Base-by-base conservation (phyloP, 92 coral and sea anemone species). In the Umimayanthus kanabou region DNA sequence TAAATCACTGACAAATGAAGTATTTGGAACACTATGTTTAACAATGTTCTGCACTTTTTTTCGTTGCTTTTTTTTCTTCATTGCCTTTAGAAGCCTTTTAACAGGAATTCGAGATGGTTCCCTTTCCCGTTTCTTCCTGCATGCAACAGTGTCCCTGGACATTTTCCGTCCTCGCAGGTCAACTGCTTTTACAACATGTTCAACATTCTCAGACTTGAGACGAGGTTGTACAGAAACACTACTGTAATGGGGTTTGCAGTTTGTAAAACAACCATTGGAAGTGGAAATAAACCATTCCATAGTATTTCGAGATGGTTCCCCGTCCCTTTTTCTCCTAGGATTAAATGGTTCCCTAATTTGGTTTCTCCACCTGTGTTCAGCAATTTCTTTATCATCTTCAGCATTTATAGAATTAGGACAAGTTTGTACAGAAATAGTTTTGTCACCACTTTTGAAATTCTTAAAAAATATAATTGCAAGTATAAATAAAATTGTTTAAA, bases 401-500 rank as follows among this genome's bases (percentile, higher is more conserved):
- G 26, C 70, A 4, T 64, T 64, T 64, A 64, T 64, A 64, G 23
- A 64, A 64, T 64, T 64, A n/a, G 26, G 70, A 64, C 70, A 64
- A 64, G 26, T 64, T 64, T 64, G 70, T 64, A 64, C 70, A 64
- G 23, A 64, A 58, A 64, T 18, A 64, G 4, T 64, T 18, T n/a
- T 64, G 26, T 64, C 26, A n/a, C 18, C 70, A 69, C 37, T 69
- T 69, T 69, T 69, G 74, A 23, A 69, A 69, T 69, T 69, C 74
- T 14, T 69, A n/a, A 69, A 69, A 69, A 69, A 69, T 69, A 28
- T 57, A 69, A 25, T 69, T 69, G 74, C 74, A 69, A 69, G 74
- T 69, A 37, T 69, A 69, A 69, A 69, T 69, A 69, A 69, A 69
- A 69, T 69, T 69, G 74, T 69, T 69, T 25, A 69, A 69, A 69